Base-by-base conservation (phyloP, 2,888 invertebrate species). In the Entomobrya multifasciata region DNA sequence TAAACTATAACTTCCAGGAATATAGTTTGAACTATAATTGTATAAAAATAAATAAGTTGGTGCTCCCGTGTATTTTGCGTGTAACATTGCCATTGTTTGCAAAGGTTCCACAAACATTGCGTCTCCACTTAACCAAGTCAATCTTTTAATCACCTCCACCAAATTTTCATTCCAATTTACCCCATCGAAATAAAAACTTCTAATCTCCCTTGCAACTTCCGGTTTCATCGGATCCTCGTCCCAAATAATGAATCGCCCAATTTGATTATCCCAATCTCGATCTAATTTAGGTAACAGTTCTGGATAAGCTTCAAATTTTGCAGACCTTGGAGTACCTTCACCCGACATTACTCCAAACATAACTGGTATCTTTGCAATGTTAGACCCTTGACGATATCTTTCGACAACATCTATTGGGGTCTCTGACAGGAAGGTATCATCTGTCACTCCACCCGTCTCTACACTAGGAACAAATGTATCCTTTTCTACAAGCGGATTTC, bases 31-130 rank as follows among this genome's bases (percentile, higher is more conserved):
- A 1, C 41, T 8, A 10, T 65, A 65, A 6, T 41, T 41, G 41
- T 87, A 90, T 30, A 60, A 88, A 49, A 88, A 90, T 1, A 80
- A 15, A 25, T 89, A 87, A 0, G 87, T 87, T n/a, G 90, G 89
- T 17, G 74, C 47, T 47, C 82, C 82, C 8, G 27, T n/a, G n/a
- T n/a, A 52, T 55, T 77, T 78, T 22, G 79, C 57, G 20, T 88
- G 90, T 83, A 22, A 83, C 47, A 8, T 44, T 72, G 30, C 22
- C 25, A 62, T 62, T 41, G 0, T n/a, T n/a, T n/a, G n/a, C n/a
- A n/a, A n/a, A n/a, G 77, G 65, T 15, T 77, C 80, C 22, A 70
- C 85, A 52, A 89, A 88, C 10, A 76, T n/a, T 6, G 65, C 79
- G 20, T 90, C 89, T 0, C n/a, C n/a, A n/a, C n/a, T n/a, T n/a